Evolutionary conservation across 2,113 vertebrate species (phyloP).

Genomic region (Ahaetulla prasina): DNA sequence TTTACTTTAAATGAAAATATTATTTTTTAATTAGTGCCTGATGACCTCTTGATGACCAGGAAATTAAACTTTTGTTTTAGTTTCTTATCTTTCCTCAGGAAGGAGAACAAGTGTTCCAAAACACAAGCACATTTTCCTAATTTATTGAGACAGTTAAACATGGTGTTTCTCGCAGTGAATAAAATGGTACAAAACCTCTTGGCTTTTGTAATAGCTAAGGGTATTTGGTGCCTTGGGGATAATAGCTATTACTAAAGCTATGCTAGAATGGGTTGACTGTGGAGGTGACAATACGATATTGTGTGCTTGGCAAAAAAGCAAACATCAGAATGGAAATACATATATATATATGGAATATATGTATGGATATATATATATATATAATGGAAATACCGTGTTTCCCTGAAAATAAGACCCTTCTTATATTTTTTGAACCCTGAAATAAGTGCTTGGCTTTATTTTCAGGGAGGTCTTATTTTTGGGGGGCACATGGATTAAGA

Average conservation of each 20-base stretch:
- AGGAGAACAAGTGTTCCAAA: neutral
- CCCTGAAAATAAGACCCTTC: too few species aligned
- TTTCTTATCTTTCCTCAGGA: neutral
- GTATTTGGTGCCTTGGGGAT: conserved; percentile 17
- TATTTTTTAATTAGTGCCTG: neutral
- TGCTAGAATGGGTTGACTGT: neutral
- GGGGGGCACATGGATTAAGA: too few species aligned
- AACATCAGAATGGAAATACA: neutral
- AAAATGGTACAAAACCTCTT: neutral
- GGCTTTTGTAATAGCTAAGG: neutral
- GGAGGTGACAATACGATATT: neutral
- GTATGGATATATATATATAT: neutral
- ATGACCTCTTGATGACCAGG: neutral
- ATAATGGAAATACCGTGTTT: too few species aligned
- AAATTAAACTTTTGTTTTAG: neutral
- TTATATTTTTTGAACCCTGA: too few species aligned
- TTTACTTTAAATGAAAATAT: neutral
- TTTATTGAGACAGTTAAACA: neutral
- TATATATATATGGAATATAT: too few species aligned
- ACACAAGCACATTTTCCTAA: neutral
- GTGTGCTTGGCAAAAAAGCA: neutral
- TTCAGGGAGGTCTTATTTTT: too few species aligned
- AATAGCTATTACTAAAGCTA: conserved; percentile 16
- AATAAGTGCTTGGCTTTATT: too few species aligned
- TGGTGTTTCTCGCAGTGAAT: neutral